These are phyloP conservation scores for Thaleichthys pacificus DNA, from an alignment of 2,797 vertebrate species.

Conservation along the genomic window DNA sequence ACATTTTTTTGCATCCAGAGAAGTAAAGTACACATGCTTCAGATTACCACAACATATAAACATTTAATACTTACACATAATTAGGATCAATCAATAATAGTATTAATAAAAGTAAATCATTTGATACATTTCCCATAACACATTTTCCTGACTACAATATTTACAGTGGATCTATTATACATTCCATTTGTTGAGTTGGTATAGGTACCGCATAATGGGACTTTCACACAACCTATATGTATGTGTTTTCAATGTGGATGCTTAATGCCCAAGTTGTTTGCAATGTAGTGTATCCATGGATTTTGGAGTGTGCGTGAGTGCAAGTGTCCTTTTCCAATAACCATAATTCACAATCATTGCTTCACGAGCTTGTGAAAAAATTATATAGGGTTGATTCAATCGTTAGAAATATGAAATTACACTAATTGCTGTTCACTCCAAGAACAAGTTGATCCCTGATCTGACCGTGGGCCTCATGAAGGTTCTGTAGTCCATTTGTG, in stretches of 20 bases:
- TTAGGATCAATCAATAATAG: conserved; percentile 48
- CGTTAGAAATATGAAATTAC: neutral
- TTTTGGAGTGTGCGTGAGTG: neutral
- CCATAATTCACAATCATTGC: too few species aligned
- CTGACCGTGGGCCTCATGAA: neutral
- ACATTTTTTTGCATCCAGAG: conserved; percentile 35
- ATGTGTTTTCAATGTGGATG: neutral
- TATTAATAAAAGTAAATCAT: conserved; percentile 19
- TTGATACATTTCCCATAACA: conserved; percentile 31
- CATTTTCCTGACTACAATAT: conserved; percentile 48
- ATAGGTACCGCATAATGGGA: neutral
- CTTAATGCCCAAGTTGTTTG: neutral
- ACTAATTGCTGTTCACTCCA: neutral
- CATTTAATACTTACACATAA: conserved; percentile 35
- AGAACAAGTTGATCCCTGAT: neutral
- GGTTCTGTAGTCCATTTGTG: too few species aligned
- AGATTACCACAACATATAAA: conserved; percentile 50
- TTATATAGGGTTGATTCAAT: too few species aligned
- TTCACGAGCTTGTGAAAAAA: too few species aligned
- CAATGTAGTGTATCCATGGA: neutral
- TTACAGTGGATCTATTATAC: conserved; percentile 51
- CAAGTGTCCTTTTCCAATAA: too few species aligned
- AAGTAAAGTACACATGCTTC: conserved; percentile 38
- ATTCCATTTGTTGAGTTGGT: conserved; percentile 30
- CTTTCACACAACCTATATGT: neutral